Evolutionary conservation across 2,888 invertebrate genomes (phyloP).

Genomic region (Caenorhabditis sp.): DNA sequence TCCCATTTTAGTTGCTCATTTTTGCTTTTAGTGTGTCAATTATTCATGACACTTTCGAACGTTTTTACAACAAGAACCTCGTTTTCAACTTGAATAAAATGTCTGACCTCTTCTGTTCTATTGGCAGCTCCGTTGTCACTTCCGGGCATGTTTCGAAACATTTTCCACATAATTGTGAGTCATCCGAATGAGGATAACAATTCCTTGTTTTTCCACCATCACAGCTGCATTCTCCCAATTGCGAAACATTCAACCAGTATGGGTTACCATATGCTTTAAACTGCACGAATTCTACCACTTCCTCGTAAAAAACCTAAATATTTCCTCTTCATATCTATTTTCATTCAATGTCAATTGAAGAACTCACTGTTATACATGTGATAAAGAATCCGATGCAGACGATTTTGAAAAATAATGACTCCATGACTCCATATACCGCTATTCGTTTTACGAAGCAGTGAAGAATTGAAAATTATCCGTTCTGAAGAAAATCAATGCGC

Average conservation of each 20-base stretch:
- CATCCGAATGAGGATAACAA: conserved; percentile 66
- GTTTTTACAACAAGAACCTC: too few species aligned
- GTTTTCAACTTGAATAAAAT: background rate
- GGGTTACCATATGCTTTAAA: conserved; percentile 48
- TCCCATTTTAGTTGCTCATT: background rate
- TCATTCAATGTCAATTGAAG: background rate
- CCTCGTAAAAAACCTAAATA: conserved; percentile 56
- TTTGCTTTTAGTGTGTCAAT: too few species aligned
- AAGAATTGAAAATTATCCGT: conserved; percentile 34
- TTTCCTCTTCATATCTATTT: background rate
- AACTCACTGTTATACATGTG: conserved; percentile 56
- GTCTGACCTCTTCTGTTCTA: conserved; percentile 19
- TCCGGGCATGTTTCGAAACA: conserved; percentile 63
- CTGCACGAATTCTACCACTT: conserved; percentile 41
- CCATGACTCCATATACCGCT: conserved; percentile 34
- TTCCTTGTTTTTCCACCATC: conserved; percentile 52
- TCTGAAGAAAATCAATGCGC: conserved; percentile 63
- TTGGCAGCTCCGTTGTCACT: background rate
- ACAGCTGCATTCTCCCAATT: conserved; percentile 52
- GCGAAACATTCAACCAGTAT: conserved; percentile 60
- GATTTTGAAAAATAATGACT: conserved; percentile 50
- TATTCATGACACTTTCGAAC: too few species aligned
- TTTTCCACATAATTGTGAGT: conserved; percentile 62
- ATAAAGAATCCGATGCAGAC: conserved; percentile 35
- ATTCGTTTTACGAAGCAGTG: background rate